Conservation (phyloP, 2,797 vertebrate species). For the Anableps anableps region DNA sequence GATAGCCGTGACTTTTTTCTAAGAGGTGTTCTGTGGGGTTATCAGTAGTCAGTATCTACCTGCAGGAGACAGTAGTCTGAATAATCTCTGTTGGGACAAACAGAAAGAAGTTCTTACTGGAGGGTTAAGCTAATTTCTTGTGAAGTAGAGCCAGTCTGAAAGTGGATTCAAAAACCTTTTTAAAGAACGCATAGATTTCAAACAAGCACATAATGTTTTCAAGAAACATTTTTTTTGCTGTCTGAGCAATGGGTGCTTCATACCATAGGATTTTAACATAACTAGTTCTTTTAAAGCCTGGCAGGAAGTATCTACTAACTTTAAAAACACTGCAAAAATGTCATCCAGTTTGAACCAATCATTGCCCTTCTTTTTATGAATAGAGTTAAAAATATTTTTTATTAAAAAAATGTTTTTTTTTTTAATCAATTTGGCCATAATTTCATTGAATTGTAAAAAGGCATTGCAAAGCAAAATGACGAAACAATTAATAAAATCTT, state of each 20-base stretch:
- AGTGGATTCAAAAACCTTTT: background rate
- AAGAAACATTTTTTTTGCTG: background rate
- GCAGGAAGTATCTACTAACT: background rate
- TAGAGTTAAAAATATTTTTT: background rate
- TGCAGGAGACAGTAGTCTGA: background rate
- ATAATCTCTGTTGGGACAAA: slow-evolving; percentile 2
- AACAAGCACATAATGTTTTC: background rate
- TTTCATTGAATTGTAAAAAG: background rate
- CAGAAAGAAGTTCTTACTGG: background rate
- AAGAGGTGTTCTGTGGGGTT: background rate
- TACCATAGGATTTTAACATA: background rate
- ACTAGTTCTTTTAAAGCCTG: background rate
- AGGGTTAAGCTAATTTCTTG: background rate
- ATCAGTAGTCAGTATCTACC: background rate
- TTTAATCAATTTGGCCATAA: background rate
- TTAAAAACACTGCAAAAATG: background rate
- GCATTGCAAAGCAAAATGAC: background rate
- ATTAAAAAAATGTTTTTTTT: background rate
- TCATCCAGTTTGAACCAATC: background rate
- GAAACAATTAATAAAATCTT: background rate
- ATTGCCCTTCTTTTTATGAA: background rate
- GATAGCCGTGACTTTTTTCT: background rate
- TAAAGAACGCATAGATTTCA: background rate
- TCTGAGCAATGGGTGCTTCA: background rate
- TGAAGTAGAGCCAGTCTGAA: background rate